Evolutionary conservation across 2,888 invertebrate genomes (phyloP).

Genomic region (Conomelus anceps): DNA sequence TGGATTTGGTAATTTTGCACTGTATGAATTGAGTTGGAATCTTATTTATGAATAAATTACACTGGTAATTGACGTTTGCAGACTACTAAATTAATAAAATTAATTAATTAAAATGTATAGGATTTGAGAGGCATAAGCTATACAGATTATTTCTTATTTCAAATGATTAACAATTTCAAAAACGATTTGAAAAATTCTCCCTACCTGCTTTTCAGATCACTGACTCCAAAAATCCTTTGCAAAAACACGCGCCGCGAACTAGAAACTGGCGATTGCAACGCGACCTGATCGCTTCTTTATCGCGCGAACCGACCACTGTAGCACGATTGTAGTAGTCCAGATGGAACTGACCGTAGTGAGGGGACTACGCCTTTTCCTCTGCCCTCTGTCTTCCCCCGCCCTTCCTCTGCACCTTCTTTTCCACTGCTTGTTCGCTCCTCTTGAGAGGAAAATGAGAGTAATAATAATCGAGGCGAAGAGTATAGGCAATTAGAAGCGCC

Average conservation of each 20-base stretch:
- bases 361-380: neutral
- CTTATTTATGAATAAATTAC: too few species aligned
- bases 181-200: neutral
- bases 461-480: neutral
- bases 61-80: too few species aligned
- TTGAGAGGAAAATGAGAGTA: neutral
- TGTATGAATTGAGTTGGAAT: too few species aligned
- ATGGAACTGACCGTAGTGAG: neutral
- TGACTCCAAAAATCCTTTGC: neutral
- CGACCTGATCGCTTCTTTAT: neutral
- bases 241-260: neutral
- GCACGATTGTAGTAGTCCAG: neutral
- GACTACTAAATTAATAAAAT: too few species aligned
- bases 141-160: too few species aligned
- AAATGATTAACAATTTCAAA: neutral
- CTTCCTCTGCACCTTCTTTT: too few species aligned
- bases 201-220: neutral
- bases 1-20: too few species aligned
- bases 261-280: neutral
- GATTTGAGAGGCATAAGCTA: too few species aligned
- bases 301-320: neutral
- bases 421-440: too few species aligned
- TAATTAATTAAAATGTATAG: too few species aligned
- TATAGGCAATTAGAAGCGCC: neutral
- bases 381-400: neutral